phyloP scores from a whole-genome alignment of 1,140 invertebrate genomes.

The Colletes gigas region DNA sequence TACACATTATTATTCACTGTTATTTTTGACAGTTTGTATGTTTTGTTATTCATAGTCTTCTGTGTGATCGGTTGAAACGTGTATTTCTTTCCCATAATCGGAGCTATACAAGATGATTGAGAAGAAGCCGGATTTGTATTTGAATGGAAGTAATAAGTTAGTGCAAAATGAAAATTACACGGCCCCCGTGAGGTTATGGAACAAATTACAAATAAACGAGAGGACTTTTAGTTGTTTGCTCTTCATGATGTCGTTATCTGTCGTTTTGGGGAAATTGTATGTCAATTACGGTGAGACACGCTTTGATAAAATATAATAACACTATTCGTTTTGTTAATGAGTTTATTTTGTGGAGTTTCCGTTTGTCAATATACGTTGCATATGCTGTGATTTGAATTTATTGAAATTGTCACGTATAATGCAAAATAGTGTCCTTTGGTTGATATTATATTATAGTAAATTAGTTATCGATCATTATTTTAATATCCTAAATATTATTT shows the following conservation, averaged over 20 bases:
- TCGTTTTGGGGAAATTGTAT: slow-evolving; percentile 68
- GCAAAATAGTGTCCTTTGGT: too few relatives aligned
- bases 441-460: too few relatives aligned
- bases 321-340: not conserved
- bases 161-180: not conserved
- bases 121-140: not conserved
- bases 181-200: slow-evolving; percentile 38
- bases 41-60: slow-evolving; percentile 3
- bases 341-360: not conserved
- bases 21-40: slow-evolving; percentile 52
- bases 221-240: slow-evolving; percentile 66
- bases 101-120: slow-evolving; percentile 2
- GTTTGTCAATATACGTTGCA: slow-evolving; percentile 16
- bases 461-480: too few relatives aligned
- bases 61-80: not conserved
- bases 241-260: slow-evolving; percentile 62
- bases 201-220: slow-evolving; percentile 61
- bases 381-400: not conserved
- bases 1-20: slow-evolving; percentile 50
- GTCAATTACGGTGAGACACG: slow-evolving; percentile 67
- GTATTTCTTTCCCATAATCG: not conserved
- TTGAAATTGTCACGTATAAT: too few relatives aligned
- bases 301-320: not conserved
- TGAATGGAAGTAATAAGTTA: slow-evolving; percentile 4
- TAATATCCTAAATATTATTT: too few relatives aligned